Conservation (phyloP, 2,888 invertebrate species). For the Andrena trimmerana region DNA sequence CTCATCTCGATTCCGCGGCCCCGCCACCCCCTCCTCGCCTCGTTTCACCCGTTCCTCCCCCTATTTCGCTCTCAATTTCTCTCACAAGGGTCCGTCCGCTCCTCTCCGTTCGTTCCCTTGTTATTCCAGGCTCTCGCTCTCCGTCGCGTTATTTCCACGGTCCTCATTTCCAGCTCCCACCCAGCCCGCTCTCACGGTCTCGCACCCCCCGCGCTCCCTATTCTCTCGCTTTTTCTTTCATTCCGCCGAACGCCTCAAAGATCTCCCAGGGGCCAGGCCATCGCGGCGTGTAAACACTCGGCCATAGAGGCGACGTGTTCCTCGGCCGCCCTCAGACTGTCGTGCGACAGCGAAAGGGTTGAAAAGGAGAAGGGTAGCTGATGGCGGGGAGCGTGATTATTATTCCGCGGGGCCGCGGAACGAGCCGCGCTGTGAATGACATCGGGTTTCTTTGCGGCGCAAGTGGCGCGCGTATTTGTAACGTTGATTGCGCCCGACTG, state of each 20-base stretch:
- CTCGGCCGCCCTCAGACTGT: constrained; percentile 12
- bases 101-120: neutral
- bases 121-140: constrained; percentile 3
- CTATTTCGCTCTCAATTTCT: constrained; percentile 37
- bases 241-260: constrained; percentile 43
- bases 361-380: constrained; percentile 42
- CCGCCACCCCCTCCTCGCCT: constrained; percentile 1
- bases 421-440: constrained; percentile 45
- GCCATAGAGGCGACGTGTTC: constrained; percentile 19
- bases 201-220: constrained; percentile 2
- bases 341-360: constrained; percentile 32
- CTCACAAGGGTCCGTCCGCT: constrained; percentile 1
- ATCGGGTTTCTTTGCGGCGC: constrained; percentile 33
- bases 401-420: constrained; percentile 54
- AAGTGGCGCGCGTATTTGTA: constrained; percentile 33
- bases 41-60: neutral
- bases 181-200: constrained; percentile 4
- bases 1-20: constrained; percentile 59
- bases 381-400: constrained; percentile 56
- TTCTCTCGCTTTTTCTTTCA: constrained; percentile 25
- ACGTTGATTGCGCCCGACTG: constrained; percentile 53
- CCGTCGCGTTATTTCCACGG: constrained; percentile 23
- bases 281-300: constrained; percentile 59
- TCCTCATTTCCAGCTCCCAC: neutral
- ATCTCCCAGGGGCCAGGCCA: constrained; percentile 29